A percentile compares a stretch with the other conserved stretches of the same genome.
Conservation (phyloP, 2,797 vertebrate species). For the Acanthornis magna region DNA sequence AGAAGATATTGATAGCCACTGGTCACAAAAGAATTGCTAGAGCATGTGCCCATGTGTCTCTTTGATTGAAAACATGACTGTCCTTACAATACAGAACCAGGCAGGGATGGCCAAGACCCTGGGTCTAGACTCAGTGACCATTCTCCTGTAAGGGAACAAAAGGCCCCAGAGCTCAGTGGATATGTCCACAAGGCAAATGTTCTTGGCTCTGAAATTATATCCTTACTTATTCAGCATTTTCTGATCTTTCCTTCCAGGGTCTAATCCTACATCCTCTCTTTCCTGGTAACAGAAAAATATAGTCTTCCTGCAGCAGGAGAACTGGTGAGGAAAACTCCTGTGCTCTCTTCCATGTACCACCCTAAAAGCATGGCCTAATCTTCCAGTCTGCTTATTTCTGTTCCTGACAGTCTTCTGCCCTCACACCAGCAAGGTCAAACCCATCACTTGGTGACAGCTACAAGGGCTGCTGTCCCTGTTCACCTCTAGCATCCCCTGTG, state of each 20-base stretch:
- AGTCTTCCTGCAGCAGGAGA: not conserved
- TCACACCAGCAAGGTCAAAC: not conserved
- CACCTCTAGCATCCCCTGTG: not conserved
- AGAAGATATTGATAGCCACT: not conserved
- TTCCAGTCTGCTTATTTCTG: not conserved
- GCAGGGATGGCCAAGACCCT: not conserved
- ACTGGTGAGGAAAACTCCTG: not conserved
- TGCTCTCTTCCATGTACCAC: not conserved
- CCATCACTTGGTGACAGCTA: not conserved
- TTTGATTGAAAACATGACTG: not conserved
- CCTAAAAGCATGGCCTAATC: not conserved
- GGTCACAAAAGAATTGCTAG: not conserved
- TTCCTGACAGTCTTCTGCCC: not conserved
- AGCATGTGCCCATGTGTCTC: not conserved
- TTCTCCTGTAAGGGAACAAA: not conserved
- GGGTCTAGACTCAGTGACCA: rapidly evolving
- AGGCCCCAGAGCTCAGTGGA: not conserved
- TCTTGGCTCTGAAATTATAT: not conserved
- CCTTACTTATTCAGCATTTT: not conserved
- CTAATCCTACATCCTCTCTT: not conserved
- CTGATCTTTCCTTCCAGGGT: not conserved
- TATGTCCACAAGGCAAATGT: not conserved
- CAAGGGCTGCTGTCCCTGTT: not conserved
- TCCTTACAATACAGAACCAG: not conserved
- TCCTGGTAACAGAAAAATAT: not conserved